Percentiles rank a stretch among this genome's conserved stretches.
These are phyloP conservation scores for Nothoprocta perdicaria DNA, from an alignment of 2,113 vertebrate species.

Conservation along the genomic window DNA sequence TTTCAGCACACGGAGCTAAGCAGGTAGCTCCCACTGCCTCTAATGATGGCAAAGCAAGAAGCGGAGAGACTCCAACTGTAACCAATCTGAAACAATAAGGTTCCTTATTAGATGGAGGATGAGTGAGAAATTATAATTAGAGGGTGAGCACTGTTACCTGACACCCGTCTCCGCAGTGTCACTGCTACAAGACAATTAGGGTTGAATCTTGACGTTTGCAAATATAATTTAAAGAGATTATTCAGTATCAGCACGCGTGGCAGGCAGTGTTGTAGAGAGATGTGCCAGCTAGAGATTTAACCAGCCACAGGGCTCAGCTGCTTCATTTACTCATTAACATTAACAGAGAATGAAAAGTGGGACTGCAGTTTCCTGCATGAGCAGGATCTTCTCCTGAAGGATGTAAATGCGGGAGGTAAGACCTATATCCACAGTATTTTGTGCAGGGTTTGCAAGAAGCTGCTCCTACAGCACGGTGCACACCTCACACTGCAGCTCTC, in stretches of 20 bases:
- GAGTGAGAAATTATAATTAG: neutral
- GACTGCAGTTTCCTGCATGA: neutral
- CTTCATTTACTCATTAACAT: neutral
- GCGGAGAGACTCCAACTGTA: neutral
- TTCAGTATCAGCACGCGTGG: neutral
- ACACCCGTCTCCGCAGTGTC: neutral
- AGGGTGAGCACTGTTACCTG: neutral
- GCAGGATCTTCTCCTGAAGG: neutral
- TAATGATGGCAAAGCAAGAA: neutral
- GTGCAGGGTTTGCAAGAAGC: neutral
- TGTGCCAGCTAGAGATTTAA: neutral
- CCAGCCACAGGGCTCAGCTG: neutral
- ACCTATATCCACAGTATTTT: neutral
- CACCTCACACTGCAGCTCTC: neutral
- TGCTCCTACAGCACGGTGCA: neutral
- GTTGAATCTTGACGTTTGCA: neutral
- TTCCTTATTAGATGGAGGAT: neutral
- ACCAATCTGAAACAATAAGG: neutral
- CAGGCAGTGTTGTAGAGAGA: neutral
- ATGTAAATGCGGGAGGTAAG: neutral
- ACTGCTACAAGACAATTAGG: conserved; percentile 5
- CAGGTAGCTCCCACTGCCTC: neutral
- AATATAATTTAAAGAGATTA: conserved; percentile 21
- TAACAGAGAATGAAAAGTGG: neutral
- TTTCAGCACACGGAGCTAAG: neutral